Percentiles rank a stretch among this genome's conserved stretches.
These are phyloP conservation scores for Notolepis coatsorum DNA, from an alignment of 2,797 vertebrate species.

Conservation along the genomic window DNA sequence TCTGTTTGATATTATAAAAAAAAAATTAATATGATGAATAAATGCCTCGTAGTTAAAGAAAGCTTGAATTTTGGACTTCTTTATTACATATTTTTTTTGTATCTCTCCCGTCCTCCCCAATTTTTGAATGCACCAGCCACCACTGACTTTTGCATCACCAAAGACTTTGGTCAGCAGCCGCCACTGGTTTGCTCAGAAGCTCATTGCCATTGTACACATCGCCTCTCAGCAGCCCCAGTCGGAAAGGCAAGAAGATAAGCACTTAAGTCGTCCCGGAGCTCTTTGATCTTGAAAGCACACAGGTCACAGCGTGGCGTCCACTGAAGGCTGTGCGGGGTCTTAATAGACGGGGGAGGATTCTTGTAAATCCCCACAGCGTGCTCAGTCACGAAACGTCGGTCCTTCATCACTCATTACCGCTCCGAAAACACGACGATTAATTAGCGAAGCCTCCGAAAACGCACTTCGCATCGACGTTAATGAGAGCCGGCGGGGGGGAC, in stretches of 20 bases:
- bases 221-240: constrained; percentile 20
- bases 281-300: constrained; percentile 32
- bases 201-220: constrained; percentile 42
- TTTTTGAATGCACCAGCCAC: no score
- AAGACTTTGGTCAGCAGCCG: no score
- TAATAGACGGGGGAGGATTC: constrained; percentile 43
- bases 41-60: no score
- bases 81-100: no score
- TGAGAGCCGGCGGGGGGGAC: no score
- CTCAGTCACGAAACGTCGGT: constrained; percentile 37
- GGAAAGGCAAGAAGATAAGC: constrained; percentile 39
- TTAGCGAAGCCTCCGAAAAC: constrained; percentile 11
- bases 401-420: constrained; percentile 49
- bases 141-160: no score
- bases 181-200: neutral
- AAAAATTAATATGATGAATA: no score
- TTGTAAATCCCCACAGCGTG: constrained; percentile 44
- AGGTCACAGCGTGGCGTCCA: constrained; percentile 51
- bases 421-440: constrained; percentile 20
- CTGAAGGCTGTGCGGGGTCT: constrained; percentile 31
- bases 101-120: no score
- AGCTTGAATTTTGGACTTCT: no score
- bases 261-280: constrained; percentile 20
- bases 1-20: no score
- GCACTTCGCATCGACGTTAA: constrained; percentile 5